A percentile compares a stretch with the other conserved stretches of the same genome.
These are phyloP conservation scores for Arvicanthis niloticus DNA, from an alignment of 2,113 vertebrate genomes.

Conservation along the genomic window DNA sequence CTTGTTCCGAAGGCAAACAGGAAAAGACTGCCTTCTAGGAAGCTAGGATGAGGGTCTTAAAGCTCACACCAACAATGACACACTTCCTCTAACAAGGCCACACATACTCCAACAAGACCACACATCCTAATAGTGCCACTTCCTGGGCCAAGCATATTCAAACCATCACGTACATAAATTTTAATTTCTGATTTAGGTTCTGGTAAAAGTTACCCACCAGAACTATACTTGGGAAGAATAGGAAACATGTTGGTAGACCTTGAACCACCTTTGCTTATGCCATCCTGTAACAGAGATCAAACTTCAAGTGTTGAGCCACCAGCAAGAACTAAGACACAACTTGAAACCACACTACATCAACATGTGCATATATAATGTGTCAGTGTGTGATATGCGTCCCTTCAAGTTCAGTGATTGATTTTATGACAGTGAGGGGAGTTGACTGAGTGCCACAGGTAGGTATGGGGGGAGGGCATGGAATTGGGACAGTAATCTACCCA, in stretches of 20 bases:
- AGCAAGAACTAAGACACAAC: neutral
- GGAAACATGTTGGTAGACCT: neutral
- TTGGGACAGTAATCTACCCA: neutral
- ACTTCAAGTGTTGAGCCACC: neutral
- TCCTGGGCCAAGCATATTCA: too few relatives aligned
- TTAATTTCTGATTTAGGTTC: constrained; percentile 8
- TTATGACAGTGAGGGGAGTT: neutral
- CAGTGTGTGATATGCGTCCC: neutral
- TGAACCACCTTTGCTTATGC: neutral
- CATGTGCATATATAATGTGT: neutral
- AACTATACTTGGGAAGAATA: neutral
- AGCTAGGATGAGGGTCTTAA: too few relatives aligned
- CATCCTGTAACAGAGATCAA: neutral
- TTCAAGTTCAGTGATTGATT: neutral
- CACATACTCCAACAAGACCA: too few relatives aligned
- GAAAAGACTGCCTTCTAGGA: too few relatives aligned
- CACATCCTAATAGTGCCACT: too few relatives aligned
- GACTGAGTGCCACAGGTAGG: too few relatives aligned
- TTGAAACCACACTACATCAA: neutral
- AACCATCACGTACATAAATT: neutral
- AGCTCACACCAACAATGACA: too few relatives aligned
- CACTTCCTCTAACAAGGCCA: too few relatives aligned
- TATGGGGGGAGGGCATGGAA: neutral
- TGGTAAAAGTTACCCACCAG: neutral
- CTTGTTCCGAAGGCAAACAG: too few relatives aligned